Percentiles rank a stretch among this genome's conserved stretches.
Evolutionary conservation across 1,140 invertebrate genomes (phyloP).

Genomic region (Ips typographus): DNA sequence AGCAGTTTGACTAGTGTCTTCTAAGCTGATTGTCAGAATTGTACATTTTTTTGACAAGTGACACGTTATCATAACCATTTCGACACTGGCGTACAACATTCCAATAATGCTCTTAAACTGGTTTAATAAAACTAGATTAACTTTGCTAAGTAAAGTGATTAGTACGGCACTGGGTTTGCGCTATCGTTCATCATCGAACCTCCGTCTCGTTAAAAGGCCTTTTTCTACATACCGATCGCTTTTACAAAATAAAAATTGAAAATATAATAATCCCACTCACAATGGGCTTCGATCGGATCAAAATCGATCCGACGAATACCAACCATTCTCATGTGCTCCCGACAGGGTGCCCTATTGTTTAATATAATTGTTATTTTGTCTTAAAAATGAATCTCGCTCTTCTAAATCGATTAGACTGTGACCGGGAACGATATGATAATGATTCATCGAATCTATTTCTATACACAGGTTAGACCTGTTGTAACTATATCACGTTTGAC

Average conservation of each 20-base stretch:
- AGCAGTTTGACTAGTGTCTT: too few relatives aligned
- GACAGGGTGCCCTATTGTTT: constrained; percentile 38
- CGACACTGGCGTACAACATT: too few relatives aligned
- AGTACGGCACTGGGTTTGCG: constrained; percentile 7
- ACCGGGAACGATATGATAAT: background rate
- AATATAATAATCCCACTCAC: constrained; percentile 35
- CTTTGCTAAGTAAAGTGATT: background rate
- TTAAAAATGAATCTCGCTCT: constrained; percentile 24
- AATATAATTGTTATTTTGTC: constrained; percentile 39
- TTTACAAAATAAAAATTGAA: constrained; percentile 33
- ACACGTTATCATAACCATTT: too few relatives aligned
- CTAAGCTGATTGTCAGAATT: too few relatives aligned
- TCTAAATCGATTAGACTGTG: constrained; percentile 15
- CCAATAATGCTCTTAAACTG: too few relatives aligned
- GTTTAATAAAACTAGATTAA: too few relatives aligned
- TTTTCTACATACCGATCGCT: constrained; percentile 19
- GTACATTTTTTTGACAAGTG: too few relatives aligned
- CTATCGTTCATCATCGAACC: constrained; percentile 15
- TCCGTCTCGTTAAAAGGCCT: constrained; percentile 27
- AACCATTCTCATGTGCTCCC: constrained; percentile 33
- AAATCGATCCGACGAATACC: constrained; percentile 34
- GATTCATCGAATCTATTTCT: background rate
- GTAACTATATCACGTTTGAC: too few relatives aligned
- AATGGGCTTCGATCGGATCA: constrained; percentile 32
- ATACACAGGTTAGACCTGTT: too few relatives aligned